Evolutionary conservation across 2,888 invertebrate genomes (phyloP).

Genomic region (Pachymerium ferrugineum): DNA sequence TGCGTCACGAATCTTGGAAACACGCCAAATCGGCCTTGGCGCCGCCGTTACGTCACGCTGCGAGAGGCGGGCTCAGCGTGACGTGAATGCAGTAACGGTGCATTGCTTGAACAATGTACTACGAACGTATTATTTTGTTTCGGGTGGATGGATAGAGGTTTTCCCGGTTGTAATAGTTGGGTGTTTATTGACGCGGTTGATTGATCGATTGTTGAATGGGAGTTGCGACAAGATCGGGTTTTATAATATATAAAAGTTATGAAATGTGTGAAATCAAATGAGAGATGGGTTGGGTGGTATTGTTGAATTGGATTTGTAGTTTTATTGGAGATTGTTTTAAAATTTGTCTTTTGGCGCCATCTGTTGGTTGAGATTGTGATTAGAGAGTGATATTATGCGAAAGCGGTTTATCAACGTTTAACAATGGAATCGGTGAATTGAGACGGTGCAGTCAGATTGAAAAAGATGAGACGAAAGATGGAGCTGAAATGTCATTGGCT

Average conservation of each 20-base stretch:
- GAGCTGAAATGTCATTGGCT: constrained; percentile 5
- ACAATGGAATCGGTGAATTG: constrained; percentile 4
- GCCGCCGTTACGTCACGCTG: background rate
- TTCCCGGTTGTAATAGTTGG: too few species aligned
- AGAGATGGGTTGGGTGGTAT: background rate
- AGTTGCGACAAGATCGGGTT: background rate
- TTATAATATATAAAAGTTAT: background rate
- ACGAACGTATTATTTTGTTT: too few species aligned
- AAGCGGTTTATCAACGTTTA: background rate
- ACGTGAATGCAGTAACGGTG: constrained; percentile 4
- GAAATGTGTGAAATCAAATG: background rate
- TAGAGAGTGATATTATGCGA: background rate
- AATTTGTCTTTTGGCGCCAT: background rate
- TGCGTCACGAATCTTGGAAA: background rate
- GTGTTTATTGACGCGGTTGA: too few species aligned
- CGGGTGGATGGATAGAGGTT: too few species aligned
- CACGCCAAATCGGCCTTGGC: background rate
- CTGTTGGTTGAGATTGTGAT: background rate
- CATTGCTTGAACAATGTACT: background rate
- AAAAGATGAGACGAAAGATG: background rate
- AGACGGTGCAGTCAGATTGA: background rate
- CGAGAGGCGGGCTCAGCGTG: background rate
- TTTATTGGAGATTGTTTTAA: background rate
- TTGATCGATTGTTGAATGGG: background rate
- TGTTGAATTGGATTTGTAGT: background rate